Percentiles rank a stretch among this genome's conserved stretches.
These are phyloP conservation scores for Diplodus puntazzo DNA, from an alignment of 2,797 vertebrate genomes.

Conservation along the genomic window DNA sequence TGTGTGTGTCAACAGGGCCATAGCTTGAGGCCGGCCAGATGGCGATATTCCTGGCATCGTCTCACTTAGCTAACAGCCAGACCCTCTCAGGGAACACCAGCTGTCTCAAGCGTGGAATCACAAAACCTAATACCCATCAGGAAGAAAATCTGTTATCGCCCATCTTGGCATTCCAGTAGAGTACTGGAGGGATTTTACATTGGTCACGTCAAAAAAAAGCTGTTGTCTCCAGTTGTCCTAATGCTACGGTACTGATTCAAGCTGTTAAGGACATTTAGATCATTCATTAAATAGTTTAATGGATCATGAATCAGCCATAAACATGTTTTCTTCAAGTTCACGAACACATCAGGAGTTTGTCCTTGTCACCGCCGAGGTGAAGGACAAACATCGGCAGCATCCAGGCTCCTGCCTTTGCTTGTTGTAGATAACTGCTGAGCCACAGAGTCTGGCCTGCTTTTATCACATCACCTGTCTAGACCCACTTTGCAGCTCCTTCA, in stretches of 20 bases:
- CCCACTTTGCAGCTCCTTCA: conserved; percentile 67
- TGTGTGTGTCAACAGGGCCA: conserved; percentile 55
- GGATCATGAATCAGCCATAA: neutral
- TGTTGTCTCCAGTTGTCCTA: conserved; percentile 34
- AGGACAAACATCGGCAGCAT: conserved; percentile 32
- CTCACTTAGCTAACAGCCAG: conserved; percentile 73
- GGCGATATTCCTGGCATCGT: conserved; percentile 72
- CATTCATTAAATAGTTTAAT: conserved; percentile 7
- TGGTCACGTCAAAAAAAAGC: conserved; percentile 13
- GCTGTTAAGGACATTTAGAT: conserved; percentile 7
- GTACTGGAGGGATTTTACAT: conserved; percentile 33
- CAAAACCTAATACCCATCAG: conserved; percentile 68
- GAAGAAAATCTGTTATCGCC: conserved; percentile 53
- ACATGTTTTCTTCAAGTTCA: conserved; percentile 23
- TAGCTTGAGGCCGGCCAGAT: conserved; percentile 78
- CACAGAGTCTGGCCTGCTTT: conserved; percentile 51
- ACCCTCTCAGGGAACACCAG: conserved; percentile 68
- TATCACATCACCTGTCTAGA: conserved; percentile 70
- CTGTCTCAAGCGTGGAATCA: conserved; percentile 70
- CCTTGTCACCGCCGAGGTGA: conserved; percentile 23
- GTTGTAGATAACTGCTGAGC: conserved; percentile 50
- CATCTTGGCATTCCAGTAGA: conserved; percentile 59
- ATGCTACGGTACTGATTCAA: conserved; percentile 10
- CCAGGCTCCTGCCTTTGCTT: conserved; percentile 40
- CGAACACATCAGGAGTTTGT: conserved; percentile 5